A percentile compares a stretch with the other conserved stretches of the same genome.
phyloP scores from a whole-genome alignment of 2,888 invertebrate genomes.

The Apeira syringaria region DNA sequence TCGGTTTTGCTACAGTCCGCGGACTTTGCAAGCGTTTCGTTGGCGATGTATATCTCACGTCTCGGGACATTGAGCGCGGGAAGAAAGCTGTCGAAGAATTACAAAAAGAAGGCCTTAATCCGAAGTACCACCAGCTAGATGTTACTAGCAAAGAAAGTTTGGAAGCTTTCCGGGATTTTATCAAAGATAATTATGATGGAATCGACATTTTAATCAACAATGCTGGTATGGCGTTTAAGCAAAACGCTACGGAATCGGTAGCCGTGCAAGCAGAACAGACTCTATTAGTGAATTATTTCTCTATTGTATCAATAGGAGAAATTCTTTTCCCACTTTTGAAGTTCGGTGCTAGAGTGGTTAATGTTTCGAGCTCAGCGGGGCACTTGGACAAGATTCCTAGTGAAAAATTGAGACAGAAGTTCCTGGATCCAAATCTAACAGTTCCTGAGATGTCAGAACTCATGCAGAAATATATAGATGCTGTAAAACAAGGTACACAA shows the following conservation, averaged over 20 bases:
- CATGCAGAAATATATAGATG: conserved; percentile 86
- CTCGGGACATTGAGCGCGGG: conserved; percentile 84
- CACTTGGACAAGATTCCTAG: conserved; percentile 84
- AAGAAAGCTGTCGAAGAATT: conserved; percentile 82
- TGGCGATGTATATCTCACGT: conserved; percentile 88
- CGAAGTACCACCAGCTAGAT: conserved; percentile 88
- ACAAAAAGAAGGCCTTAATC: conserved; percentile 80
- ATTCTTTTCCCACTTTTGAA: conserved; percentile 88
- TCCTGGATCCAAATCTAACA: conserved; percentile 81
- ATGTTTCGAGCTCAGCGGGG: conserved; percentile 87
- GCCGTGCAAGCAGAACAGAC: conserved; percentile 88
- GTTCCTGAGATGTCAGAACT: conserved; percentile 82
- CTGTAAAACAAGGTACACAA: conserved; percentile 65
- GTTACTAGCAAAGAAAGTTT: conserved; percentile 85
- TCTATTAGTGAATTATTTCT: conserved; percentile 87
- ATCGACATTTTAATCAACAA: conserved; percentile 90
- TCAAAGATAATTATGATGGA: conserved; percentile 86
- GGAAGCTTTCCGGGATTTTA: conserved; percentile 80
- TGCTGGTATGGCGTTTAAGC: conserved; percentile 89
- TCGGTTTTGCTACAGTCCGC: conserved; percentile 88
- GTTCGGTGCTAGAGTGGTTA: conserved; percentile 88
- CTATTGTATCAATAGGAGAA: conserved; percentile 85
- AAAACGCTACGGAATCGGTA: conserved; percentile 84
- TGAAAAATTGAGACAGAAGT: conserved; percentile 66
- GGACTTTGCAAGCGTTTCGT: conserved; percentile 86